Evolutionary conservation across 2,888 invertebrate genomes (phyloP).

Genomic region (Acronicta leporina): DNA sequence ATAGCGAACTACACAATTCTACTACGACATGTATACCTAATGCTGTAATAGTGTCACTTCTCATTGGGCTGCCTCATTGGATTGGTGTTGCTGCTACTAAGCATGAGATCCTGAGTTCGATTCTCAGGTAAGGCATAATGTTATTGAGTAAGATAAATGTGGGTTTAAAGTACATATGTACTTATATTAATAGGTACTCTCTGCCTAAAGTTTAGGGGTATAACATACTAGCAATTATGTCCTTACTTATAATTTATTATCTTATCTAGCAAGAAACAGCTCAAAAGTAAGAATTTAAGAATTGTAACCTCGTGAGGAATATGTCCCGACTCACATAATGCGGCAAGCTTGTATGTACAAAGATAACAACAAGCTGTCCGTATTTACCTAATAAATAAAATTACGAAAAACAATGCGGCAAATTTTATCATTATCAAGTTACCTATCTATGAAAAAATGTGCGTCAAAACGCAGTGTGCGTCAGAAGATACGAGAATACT

Average conservation of each 20-base stretch:
- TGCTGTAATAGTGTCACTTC: too few species aligned
- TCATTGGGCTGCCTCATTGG: too few species aligned
- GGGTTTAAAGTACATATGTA: too few species aligned
- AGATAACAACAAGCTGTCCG: slow-evolving; percentile 50
- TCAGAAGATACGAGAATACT: slow-evolving; percentile 64
- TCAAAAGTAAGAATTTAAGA: slow-evolving; percentile 9
- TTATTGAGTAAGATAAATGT: too few species aligned
- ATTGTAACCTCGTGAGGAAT: slow-evolving; percentile 14
- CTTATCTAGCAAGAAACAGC: slow-evolving; percentile 2
- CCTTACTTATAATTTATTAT: neutral
- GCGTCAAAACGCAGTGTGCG: slow-evolving; percentile 74
- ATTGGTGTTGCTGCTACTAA: too few species aligned
- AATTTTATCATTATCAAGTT: slow-evolving; percentile 66
- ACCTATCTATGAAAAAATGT: slow-evolving; percentile 66
- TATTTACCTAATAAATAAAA: slow-evolving; percentile 53
- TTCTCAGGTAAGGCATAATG: too few species aligned
- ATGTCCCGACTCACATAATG: slow-evolving; percentile 36
- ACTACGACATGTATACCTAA: too few species aligned
- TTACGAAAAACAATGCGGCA: slow-evolving; percentile 63
- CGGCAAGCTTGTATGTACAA: slow-evolving; percentile 37
- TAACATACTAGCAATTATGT: too few species aligned
- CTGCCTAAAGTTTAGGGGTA: too few species aligned
- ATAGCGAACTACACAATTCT: too few species aligned
- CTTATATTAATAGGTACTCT: too few species aligned
- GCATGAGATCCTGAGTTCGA: too few species aligned